These are phyloP conservation scores for Drosophila prostipennis DNA, from an alignment of 2,888 invertebrate species.

Conservation along the genomic window DNA sequence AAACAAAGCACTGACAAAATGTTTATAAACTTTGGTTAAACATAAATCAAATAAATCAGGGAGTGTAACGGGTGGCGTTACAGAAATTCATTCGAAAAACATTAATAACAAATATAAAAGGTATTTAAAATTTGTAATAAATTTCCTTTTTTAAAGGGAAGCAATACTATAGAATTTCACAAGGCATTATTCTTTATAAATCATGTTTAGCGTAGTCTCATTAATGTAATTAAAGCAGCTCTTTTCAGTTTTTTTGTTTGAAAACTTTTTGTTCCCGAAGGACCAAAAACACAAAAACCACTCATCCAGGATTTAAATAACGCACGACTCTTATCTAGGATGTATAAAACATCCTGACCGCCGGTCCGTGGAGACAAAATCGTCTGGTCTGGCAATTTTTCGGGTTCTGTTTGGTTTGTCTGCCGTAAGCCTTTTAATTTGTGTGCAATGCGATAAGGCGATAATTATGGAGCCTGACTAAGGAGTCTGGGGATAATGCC, in stretches of 20 bases:
- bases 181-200: not conserved
- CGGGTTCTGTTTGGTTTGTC: constrained; percentile 26
- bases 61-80: not conserved
- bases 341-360: constrained; percentile 56
- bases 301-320: constrained; percentile 44
- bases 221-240: not conserved
- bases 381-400: constrained; percentile 24
- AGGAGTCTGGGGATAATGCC: not conserved
- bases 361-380: constrained; percentile 58
- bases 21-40: not conserved
- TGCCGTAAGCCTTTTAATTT: constrained; percentile 66
- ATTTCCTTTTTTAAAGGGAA: not conserved
- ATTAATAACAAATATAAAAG: not conserved
- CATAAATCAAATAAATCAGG: not conserved
- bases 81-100: not conserved
- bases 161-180: not conserved
- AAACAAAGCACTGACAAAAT: not conserved
- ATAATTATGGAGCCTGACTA: constrained; percentile 57
- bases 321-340: constrained; percentile 55
- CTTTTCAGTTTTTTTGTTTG: not conserved
- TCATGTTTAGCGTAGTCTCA: not conserved
- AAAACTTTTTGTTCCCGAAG: not conserved
- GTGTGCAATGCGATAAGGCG: constrained; percentile 66
- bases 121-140: not conserved
- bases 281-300: not conserved